Base-by-base conservation (phyloP, 2,888 invertebrate genomes). In the Ypsolopha scabrella region DNA sequence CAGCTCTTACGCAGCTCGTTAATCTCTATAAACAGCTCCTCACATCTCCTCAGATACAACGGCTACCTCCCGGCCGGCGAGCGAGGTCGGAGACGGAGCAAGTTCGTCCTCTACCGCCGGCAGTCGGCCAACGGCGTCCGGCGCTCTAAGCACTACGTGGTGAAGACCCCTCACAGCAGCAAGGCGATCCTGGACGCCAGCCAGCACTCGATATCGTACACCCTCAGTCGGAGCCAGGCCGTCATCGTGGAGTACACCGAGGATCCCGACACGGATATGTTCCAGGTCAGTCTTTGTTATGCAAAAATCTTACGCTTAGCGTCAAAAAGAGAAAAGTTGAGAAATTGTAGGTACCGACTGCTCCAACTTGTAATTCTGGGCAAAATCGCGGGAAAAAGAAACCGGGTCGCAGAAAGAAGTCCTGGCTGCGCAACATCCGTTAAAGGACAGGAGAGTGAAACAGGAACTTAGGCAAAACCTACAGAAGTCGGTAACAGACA, bases 201-300 rank as follows among this genome's bases (percentile, higher is more conserved):
- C 73, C 96, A 97, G 80, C 98, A 98, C 87, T 96, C 96, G 62
- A 98, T 98, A 80, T 98, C 98, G 41, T 99, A 98, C 83, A 99
- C 98, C 57, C 90, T 99, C 68, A 96, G 95, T 64, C 90, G 98
- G 75, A 97, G 94, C 75, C 97, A 98, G 87, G 97, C 98, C 51
- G 97, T 99, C 67, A 97, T 99, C 71, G 99, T 99, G 52, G 99
- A 99, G 86, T 99, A 99, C 85, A 94, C 94, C 65, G 93, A 93
- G 71, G 99, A 99, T 83, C 91, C 93, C 54, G 94, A 96, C 73
- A 98, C 98, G 52, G 99, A 99, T 83, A 99, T 99, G 99, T 99
- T 99, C 87, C 99, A 99, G 92, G 98, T 97, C 72, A 80, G 88
- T 64, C 36, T 11, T 48, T 39, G 1, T 39, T 39, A 39, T 39